Conservation (phyloP, 2,888 invertebrate species). For the Metalampra italica region DNA sequence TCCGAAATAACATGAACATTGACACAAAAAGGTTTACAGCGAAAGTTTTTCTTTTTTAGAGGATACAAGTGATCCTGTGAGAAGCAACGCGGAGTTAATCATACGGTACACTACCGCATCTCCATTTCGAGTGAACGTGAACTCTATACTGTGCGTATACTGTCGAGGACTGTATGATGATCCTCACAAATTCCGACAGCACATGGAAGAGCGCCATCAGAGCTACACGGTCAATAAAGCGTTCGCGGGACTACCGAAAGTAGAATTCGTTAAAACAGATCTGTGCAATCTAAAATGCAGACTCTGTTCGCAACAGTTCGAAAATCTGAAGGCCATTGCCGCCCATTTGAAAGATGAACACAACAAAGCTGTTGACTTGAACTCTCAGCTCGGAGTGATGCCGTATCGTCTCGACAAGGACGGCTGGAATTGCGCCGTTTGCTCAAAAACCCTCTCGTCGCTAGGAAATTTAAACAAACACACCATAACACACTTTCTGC, state of each 20-base stretch:
- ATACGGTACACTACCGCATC: constrained; percentile 62
- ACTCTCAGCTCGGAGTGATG: constrained; percentile 54
- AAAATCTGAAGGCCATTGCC: constrained; percentile 23
- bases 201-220: constrained; percentile 54
- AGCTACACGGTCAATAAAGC: constrained; percentile 50
- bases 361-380: constrained; percentile 31
- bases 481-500: constrained; percentile 59
- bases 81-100: constrained; percentile 52
- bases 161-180: constrained; percentile 59
- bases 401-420: constrained; percentile 52
- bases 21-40: constrained; percentile 2
- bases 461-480: constrained; percentile 57
- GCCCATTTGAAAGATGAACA: constrained; percentile 42
- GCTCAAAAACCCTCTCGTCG: constrained; percentile 50
- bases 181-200: constrained; percentile 47
- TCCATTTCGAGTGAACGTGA: constrained; percentile 62
- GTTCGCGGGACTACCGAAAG: constrained; percentile 55
- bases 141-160: constrained; percentile 63
- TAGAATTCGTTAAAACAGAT: constrained; percentile 61
- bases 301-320: constrained; percentile 30
- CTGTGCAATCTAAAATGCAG: constrained; percentile 52
- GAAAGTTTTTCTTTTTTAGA: constrained; percentile 17
- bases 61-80: neutral
- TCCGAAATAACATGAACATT: too few relatives aligned
- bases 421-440: constrained; percentile 49